A percentile compares a stretch with the other conserved stretches of the same genome.
Evolutionary conservation across 2,113 vertebrate genomes (phyloP).

Genomic region (Campylorhamphus procurvoides): DNA sequence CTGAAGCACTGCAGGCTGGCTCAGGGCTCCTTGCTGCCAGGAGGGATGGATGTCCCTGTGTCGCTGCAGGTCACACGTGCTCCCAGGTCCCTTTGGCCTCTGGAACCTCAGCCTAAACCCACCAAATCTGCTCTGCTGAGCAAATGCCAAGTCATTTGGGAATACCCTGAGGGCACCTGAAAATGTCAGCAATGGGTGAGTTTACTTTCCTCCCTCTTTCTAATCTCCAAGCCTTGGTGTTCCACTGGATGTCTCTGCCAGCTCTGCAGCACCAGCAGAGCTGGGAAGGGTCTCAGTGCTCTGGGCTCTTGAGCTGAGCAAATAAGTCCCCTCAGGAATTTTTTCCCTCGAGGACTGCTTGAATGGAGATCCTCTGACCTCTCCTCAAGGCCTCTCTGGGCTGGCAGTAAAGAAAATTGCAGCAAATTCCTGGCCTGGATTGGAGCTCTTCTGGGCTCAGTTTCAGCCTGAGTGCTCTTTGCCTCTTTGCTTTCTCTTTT

Average conservation of each 20-base stretch:
- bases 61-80: fast-evolving
- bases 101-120: background rate
- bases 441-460: background rate
- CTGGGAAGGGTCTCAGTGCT: fast-evolving
- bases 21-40: background rate
- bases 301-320: background rate
- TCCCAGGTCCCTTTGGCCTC: background rate
- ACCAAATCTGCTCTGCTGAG: fast-evolving
- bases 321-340: background rate
- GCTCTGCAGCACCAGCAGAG: background rate
- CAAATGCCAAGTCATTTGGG: background rate
- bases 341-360: background rate
- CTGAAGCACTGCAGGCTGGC: background rate
- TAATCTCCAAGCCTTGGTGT: background rate
- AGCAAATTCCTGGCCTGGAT: background rate
- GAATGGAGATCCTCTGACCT: background rate
- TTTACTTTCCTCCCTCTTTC: background rate
- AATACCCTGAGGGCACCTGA: background rate
- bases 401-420: background rate
- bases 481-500: background rate
- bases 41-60: background rate
- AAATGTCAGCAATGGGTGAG: background rate
- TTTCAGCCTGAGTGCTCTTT: background rate
- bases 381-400: background rate
- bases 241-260: fast-evolving